Percentiles rank a stretch among this genome's conserved stretches.
phyloP scores from a whole-genome alignment of 2,888 invertebrate species.

The Rhamnusium bicolor region DNA sequence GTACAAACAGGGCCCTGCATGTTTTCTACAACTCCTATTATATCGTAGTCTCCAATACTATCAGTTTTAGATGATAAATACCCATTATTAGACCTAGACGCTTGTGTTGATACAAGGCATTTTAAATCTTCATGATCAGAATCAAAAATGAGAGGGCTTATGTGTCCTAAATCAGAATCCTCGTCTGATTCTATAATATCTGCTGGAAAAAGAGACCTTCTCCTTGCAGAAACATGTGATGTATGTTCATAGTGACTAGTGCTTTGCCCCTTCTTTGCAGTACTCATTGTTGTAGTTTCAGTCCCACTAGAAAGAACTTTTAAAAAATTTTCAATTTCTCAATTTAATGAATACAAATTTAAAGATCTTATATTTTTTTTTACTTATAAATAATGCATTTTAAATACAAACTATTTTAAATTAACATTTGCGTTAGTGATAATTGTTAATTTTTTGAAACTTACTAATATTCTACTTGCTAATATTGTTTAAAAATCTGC shows the following conservation, averaged over 20 bases:
- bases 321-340: slow-evolving; percentile 2
- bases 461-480: not conserved
- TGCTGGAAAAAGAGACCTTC: slow-evolving; percentile 77
- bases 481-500: not conserved
- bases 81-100: slow-evolving; percentile 24
- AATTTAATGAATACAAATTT: no score
- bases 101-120: slow-evolving; percentile 25
- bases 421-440: not conserved
- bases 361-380: no score
- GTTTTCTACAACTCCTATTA: slow-evolving; percentile 52
- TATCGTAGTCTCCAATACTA: slow-evolving; percentile 52
- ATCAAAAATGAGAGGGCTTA: slow-evolving; percentile 72
- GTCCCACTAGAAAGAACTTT: slow-evolving; percentile 29
- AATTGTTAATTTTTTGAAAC: no score
- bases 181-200: slow-evolving; percentile 52
- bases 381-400: no score
- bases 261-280: slow-evolving; percentile 9
- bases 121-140: slow-evolving; percentile 48
- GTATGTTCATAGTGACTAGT: slow-evolving; percentile 67
- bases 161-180: slow-evolving; percentile 76
- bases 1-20: slow-evolving; percentile 37
- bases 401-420: not conserved
- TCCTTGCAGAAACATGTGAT: slow-evolving; percentile 76
- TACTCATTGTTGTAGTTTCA: slow-evolving; percentile 8
- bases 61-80: slow-evolving; percentile 30